Evolutionary conservation across 2,113 vertebrate genomes (phyloP).

Genomic region (Bujurquina vittata): DNA sequence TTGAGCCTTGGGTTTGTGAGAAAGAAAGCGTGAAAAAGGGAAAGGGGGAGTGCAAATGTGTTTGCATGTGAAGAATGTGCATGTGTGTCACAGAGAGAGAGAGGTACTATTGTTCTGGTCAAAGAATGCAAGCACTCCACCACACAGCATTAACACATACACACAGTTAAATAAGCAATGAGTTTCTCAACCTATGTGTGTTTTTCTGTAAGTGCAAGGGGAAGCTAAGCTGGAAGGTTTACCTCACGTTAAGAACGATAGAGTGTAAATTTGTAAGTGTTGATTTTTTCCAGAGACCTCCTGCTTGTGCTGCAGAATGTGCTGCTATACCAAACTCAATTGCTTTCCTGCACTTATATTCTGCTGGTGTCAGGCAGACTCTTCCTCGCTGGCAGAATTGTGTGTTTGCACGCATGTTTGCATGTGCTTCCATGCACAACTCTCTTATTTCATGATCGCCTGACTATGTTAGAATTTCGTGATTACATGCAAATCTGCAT

Average conservation of each 20-base stretch:
- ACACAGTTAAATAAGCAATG: constrained; percentile 21
- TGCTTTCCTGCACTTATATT: constrained; percentile 20
- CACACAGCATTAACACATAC: constrained; percentile 2
- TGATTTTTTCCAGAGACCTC: constrained; percentile 32
- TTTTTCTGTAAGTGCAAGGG: neutral
- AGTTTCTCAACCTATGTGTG: constrained; percentile 1
- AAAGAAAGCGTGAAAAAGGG: constrained; percentile 25
- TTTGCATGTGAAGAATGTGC: neutral
- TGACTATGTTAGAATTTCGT: constrained; percentile 22
- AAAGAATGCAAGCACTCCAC: constrained; percentile 5
- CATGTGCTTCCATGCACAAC: constrained; percentile 5
- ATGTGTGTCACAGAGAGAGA: neutral
- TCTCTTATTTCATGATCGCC: constrained; percentile 21
- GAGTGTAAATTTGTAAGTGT: constrained; percentile 42
- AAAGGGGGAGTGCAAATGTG: neutral
- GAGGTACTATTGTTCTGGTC: constrained; percentile 12
- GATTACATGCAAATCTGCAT: constrained; percentile 12
- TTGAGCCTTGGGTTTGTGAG: constrained; percentile 35
- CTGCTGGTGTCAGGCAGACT: constrained; percentile 57
- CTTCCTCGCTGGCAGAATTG: constrained; percentile 14
- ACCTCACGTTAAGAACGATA: constrained; percentile 47
- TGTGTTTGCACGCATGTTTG: constrained; percentile 16
- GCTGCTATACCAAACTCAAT: neutral
- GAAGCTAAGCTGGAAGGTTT: constrained; percentile 30
- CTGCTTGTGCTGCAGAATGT: constrained; percentile 42